Evolutionary conservation across 2,113 vertebrate species (phyloP).

Genomic region (Seriola aureovittata): DNA sequence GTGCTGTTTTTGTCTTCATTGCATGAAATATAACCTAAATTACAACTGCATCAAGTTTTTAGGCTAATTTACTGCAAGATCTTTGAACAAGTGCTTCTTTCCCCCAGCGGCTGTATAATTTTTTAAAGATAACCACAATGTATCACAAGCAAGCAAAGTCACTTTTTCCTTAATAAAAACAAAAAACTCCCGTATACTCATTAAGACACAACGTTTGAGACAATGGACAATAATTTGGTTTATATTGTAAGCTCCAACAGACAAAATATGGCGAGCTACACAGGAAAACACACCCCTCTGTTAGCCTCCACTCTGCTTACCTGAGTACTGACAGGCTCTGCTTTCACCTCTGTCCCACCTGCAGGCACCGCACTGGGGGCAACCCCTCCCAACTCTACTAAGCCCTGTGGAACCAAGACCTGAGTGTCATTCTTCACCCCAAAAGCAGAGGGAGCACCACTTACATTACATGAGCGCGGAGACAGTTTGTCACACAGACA

Average conservation of each 20-base stretch:
- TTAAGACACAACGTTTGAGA: neutral
- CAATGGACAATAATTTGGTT: neutral
- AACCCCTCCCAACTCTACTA: constrained; percentile 90
- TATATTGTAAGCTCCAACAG: neutral
- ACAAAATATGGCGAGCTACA: neutral
- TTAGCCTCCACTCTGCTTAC: constrained; percentile 46
- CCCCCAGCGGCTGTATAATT: neutral
- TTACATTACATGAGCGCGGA: neutral
- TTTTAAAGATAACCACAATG: neutral
- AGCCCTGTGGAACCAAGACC: constrained; percentile 84
- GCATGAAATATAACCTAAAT: neutral
- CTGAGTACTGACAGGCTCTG: constrained; percentile 81
- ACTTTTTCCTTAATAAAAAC: neutral
- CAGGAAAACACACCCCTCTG: neutral
- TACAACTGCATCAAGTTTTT: neutral
- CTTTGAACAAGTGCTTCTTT: neutral
- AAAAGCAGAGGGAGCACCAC: neutral
- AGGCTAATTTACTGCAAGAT: neutral
- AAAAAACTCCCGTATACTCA: neutral
- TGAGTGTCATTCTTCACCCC: neutral
- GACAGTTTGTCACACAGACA: neutral
- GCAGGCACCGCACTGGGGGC: constrained; percentile 76
- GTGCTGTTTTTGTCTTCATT: neutral
- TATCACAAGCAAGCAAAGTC: neutral
- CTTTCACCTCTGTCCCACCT: constrained; percentile 85